Evolutionary conservation across 2,113 vertebrate genomes (phyloP).

Genomic region (Prunella himalayana): DNA sequence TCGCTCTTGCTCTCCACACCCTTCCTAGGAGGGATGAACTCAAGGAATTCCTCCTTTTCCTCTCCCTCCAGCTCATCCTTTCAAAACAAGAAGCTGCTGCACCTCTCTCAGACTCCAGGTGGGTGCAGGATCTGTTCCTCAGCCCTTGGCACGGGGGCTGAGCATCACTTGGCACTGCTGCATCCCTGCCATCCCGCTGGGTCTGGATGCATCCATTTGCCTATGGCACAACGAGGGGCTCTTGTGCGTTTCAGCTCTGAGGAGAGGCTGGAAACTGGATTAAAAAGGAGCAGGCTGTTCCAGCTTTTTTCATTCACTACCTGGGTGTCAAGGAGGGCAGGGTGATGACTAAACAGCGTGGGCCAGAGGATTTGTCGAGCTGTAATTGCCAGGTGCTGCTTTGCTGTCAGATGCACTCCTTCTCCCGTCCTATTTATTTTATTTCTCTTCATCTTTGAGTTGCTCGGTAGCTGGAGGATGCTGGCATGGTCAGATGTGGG

Average conservation of each 20-base stretch:
- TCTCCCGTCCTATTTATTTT: not conserved
- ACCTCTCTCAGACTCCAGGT: fast-evolving
- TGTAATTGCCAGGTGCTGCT: not conserved
- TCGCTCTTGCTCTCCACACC: not conserved
- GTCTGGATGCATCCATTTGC: not conserved
- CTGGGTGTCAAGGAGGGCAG: not conserved
- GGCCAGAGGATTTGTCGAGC: not conserved
- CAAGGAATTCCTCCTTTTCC: not conserved
- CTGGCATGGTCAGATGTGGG: fast-evolving
- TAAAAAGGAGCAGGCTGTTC: not conserved
- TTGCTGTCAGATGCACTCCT: not conserved
- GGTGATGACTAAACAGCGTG: not conserved
- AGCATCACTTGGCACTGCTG: not conserved
- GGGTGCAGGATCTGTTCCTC: not conserved
- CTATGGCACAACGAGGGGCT: not conserved
- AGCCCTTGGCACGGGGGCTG: not conserved
- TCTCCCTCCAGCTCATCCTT: not conserved
- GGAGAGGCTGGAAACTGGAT: not conserved
- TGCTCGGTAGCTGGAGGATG: not conserved
- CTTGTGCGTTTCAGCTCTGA: not conserved
- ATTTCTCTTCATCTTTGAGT: not conserved
- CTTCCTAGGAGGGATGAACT: not conserved
- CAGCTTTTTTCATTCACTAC: not conserved
- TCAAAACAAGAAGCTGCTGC: not conserved
- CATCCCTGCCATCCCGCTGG: not conserved